Evolutionary conservation across 2,888 invertebrate genomes (phyloP), one percentile per base, ranked within the genome.

Genomic region (Ceramica pisi): DNA sequence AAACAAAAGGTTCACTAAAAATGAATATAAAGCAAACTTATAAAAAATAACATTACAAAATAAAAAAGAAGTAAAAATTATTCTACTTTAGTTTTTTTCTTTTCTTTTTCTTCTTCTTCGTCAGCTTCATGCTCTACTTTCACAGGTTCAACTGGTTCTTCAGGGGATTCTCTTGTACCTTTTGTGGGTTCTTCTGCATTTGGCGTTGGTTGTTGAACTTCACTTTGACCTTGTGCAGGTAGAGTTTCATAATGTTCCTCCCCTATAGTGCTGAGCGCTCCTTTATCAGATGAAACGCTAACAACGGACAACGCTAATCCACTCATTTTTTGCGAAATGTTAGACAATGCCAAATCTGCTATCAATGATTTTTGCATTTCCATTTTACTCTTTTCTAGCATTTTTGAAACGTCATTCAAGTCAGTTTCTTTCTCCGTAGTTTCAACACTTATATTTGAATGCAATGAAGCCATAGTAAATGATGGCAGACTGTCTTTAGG

Each of bases 341-440:
- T 6, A 46, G 46, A 46, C 19, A 19, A 1, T 46, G 90, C 92
- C 46, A 95, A 86, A 72, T 94, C 95, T 84, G 92, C 93, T 87
- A 95, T 89, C 68, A 96, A 91, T 21, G 95, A 94, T 78, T 91
- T 95, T 71, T 93, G 94, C 60, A 93, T 91, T 73, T 94, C 93
- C 8, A 91, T 44, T 82, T 93, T 95, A 79, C 95, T 95, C 0
- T 86, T 83, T 60, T 89, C 93, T 9, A 95, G 77, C 75, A 89
- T 81, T 75, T 91, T 91, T 19, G 91, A 90, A 0, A 95, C 87
- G 53, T 92, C 92, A 73, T 84, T 86, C 62, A 86, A 4, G 41
- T 41, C 88, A 64, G 87, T 86, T 35, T 80, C 87, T 62, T 85
- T 87, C 19, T 56, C 67, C 10, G 5, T 0, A 8, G 68, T 82